phyloP scores from a whole-genome alignment of 2,888 invertebrate species.

The Didymodactylos carnosus region DNA sequence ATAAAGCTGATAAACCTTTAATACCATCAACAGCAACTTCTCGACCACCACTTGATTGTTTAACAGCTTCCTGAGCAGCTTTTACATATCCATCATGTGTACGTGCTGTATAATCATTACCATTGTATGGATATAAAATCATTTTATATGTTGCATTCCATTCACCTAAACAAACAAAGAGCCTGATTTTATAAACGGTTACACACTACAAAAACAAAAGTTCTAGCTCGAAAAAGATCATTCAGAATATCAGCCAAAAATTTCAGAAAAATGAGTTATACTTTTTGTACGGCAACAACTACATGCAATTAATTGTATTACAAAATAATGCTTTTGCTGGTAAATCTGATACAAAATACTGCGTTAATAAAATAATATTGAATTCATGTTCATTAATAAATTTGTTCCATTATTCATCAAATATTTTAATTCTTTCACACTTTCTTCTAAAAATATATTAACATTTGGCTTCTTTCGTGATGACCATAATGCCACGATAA shows the following conservation, averaged over 20 bases:
- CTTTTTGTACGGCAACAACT: background rate
- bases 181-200: too few species aligned
- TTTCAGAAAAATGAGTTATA: too few species aligned
- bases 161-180: background rate
- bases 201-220: too few species aligned
- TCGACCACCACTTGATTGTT: background rate
- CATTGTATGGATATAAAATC: background rate
- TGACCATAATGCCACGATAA: background rate
- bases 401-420: background rate
- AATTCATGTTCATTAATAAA: background rate
- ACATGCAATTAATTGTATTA: background rate
- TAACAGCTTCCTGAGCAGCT: background rate
- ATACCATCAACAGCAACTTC: background rate
- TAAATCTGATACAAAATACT: background rate
- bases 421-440: background rate
- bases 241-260: too few species aligned
- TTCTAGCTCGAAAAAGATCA: too few species aligned
- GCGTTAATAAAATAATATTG: background rate
- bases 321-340: background rate
- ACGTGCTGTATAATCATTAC: background rate
- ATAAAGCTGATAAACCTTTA: background rate
- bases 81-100: background rate
- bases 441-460: background rate
- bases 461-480: background rate
- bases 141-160: background rate